Evolutionary conservation across 2,888 invertebrate genomes (phyloP).

Genomic region (Papilio protenor): DNA sequence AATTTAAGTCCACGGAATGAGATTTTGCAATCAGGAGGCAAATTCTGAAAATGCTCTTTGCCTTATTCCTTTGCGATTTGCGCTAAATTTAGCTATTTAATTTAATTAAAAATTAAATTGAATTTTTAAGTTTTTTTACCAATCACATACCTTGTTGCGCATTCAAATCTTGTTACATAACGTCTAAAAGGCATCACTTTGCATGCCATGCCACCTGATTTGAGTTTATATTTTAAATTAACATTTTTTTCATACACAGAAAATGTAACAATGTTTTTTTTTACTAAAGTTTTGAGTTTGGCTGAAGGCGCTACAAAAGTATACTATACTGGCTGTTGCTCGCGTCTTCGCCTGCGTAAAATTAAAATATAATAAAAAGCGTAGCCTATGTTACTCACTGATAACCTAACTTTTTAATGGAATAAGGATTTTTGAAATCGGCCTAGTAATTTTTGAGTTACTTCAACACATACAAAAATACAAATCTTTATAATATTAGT

Average conservation of each 20-base stretch:
- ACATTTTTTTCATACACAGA: neutral
- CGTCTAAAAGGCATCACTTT: neutral
- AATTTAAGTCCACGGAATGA: constrained; percentile 42
- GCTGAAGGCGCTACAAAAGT: neutral
- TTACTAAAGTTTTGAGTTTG: neutral
- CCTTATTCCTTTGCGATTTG: constrained; percentile 33
- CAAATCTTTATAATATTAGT: too few species aligned
- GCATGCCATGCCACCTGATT: neutral
- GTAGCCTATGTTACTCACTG: too few species aligned
- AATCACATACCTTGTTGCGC: too few species aligned
- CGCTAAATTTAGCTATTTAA: constrained; percentile 24
- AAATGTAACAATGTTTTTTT: neutral
- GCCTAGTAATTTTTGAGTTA: too few species aligned
- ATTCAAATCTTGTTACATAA: neutral
- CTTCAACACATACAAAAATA: too few species aligned
- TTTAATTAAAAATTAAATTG: neutral
- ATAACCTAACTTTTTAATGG: too few species aligned
- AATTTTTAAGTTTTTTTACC: neutral
- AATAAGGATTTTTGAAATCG: too few species aligned
- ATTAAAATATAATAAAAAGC: too few species aligned
- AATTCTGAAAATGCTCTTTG: constrained; percentile 36
- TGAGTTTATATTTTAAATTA: neutral
- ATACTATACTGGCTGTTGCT: too few species aligned
- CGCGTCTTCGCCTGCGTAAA: too few species aligned
- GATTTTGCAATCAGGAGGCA: constrained; percentile 38